Evolutionary conservation across 2,113 vertebrate species (phyloP), one percentile per base, ranked within the genome.

Genomic region (Engystomops pustulosus): DNA sequence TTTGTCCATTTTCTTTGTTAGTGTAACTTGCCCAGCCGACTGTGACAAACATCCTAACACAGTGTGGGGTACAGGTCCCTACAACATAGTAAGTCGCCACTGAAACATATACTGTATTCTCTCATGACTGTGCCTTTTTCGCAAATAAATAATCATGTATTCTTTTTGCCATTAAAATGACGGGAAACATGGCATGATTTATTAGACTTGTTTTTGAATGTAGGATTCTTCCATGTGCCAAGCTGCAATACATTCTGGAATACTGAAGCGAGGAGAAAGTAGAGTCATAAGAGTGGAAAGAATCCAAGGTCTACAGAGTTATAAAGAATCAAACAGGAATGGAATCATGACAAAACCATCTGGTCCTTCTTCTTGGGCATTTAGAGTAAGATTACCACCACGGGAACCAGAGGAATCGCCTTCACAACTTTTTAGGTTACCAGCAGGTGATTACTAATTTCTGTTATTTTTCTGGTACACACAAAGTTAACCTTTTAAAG

Each of bases 21-120:
- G 79, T 20, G 30, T 80, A 11, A n/a, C 10, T 10, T 80, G 79
- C n/a, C 79, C 79, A 47, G 10, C 15, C 11, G 23, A 36, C 14
- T 80, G 79, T 12, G 0, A 53, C 10, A 36, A 34, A 9, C 17
- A 69, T 3, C 6, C 11, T 38, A 10, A 49, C 18, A 69, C 0
- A 2, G 62, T 69, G 8, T 51, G 27, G 25, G 65, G 41, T 41
- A 38, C 41, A 34, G 62, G 14, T 20, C 15, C 12, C 18, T 69
- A 51, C 23, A 80, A 9, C 27, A 1, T 2, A 36, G 79, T 80
- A 80, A 69, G 79, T 44, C 3, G 7, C 23, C 25, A 3, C 25
- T 20, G 6, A 74, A 32, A 32, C 23, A n/a, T 17, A 38, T 18
- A 34, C 8, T 69, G 18, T 30, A 30, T 1, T 65, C 60, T 32